These are phyloP conservation scores for Amblyraja radiata DNA, from an alignment of 2,797 vertebrate species.

Conservation along the genomic window DNA sequence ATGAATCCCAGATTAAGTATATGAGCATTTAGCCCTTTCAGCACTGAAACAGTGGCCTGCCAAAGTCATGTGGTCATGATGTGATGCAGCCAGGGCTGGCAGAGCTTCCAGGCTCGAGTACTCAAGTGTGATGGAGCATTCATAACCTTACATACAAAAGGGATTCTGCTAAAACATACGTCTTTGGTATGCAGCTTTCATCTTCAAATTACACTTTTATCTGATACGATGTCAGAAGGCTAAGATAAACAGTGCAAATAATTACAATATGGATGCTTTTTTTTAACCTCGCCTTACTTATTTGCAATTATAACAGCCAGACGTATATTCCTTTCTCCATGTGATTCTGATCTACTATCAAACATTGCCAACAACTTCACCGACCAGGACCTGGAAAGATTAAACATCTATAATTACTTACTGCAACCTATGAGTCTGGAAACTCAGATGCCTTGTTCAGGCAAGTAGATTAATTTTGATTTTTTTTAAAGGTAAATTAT, in stretches of 20 bases:
- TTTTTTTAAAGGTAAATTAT: not conserved
- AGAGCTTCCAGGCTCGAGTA: not conserved
- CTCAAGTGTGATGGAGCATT: not conserved
- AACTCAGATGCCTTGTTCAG: not conserved
- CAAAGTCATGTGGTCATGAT: not conserved
- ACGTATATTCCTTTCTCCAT: not conserved
- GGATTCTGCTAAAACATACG: not conserved
- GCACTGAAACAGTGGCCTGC: not conserved
- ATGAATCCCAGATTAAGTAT: not conserved
- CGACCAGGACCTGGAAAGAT: not conserved
- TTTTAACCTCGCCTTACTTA: not conserved
- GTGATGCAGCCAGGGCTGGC: not conserved
- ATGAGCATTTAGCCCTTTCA: not conserved
- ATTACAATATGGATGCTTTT: not conserved
- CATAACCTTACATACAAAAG: not conserved
- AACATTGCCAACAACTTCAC: not conserved
- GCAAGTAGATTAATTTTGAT: not conserved
- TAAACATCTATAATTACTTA: conserved; percentile 3
- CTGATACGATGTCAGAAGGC: conserved; percentile 1
- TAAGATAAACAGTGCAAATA: conserved; percentile 17
- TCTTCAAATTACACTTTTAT: not conserved
- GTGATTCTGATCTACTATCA: conserved; percentile 19
- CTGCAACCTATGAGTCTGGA: not conserved
- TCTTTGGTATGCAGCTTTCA: not conserved
- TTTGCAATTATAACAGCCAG: not conserved